Conservation (phyloP, 2,888 invertebrate genomes). For the Tetragnatha montana region DNA sequence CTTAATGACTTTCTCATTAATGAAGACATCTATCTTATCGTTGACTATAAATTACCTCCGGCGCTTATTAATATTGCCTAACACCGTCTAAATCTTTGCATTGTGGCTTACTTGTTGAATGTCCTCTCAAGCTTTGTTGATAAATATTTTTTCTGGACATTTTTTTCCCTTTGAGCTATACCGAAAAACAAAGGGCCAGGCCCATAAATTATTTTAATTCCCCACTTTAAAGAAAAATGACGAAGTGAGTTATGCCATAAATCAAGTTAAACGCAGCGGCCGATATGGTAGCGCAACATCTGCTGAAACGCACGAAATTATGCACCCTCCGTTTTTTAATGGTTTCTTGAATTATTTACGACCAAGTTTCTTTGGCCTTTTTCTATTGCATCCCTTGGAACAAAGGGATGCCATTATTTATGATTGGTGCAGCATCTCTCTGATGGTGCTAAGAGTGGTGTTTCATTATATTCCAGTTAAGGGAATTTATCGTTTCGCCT, state of each 20-base stretch:
- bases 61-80: background rate
- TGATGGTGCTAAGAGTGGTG: background rate
- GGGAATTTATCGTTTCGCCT: conserved; percentile 11
- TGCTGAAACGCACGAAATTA: conserved; percentile 39
- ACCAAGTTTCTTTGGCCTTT: conserved; percentile 18
- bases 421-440: conserved; percentile 14
- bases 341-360: conserved; percentile 49
- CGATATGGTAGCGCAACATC: conserved; percentile 48
- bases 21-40: background rate
- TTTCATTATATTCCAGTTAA: conserved; percentile 25
- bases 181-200: background rate
- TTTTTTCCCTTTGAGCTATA: background rate
- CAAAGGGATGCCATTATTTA: conserved; percentile 46
- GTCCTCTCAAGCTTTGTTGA: background rate
- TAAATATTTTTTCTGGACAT: background rate
- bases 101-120: background rate
- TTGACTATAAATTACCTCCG: background rate
- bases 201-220: conserved; percentile 45
- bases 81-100: background rate
- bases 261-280: conserved; percentile 14
- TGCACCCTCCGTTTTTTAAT: conserved; percentile 28
- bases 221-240: conserved; percentile 23
- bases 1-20: background rate
- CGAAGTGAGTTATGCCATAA: conserved; percentile 23
- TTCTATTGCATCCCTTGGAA: conserved; percentile 4